phyloP scores from a whole-genome alignment of 2,113 vertebrate genomes.

The Neomonachus schauinslandi region DNA sequence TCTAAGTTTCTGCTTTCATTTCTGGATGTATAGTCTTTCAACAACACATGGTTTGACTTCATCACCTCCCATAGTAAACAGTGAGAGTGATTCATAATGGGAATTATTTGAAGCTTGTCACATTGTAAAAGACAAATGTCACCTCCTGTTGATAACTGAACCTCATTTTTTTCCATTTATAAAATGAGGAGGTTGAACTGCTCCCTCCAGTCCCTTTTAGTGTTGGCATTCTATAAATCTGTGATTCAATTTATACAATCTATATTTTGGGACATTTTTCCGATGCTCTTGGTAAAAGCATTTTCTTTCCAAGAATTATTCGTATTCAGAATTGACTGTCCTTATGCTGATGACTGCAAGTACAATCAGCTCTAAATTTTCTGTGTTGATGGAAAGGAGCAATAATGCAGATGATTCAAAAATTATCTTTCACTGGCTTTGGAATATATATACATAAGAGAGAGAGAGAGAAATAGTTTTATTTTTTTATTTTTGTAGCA shows the following conservation, averaged over 20 bases:
- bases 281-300: conserved; percentile 14
- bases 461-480: neutral
- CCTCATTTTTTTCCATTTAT: conserved; percentile 13
- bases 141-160: neutral
- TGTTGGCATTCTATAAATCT: conserved; percentile 26
- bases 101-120: neutral
- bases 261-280: conserved; percentile 43
- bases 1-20: neutral
- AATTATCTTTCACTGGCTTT: conserved; percentile 14
- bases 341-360: neutral
- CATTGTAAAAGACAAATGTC: conserved; percentile 19
- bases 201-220: neutral
- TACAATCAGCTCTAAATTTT: conserved; percentile 22
- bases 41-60: neutral
- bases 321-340: neutral
- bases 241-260: conserved; percentile 34
- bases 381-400: conserved; percentile 28
- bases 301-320: conserved; percentile 24
- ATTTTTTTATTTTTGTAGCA: neutral
- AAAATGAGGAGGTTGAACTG: neutral
- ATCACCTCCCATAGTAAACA: neutral
- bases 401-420: conserved; percentile 19
- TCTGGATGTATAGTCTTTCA: neutral
- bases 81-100: neutral
- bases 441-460: neutral